phyloP scores from a whole-genome alignment of 2,797 vertebrate genomes.

The Hippopotamyrus pictus region DNA sequence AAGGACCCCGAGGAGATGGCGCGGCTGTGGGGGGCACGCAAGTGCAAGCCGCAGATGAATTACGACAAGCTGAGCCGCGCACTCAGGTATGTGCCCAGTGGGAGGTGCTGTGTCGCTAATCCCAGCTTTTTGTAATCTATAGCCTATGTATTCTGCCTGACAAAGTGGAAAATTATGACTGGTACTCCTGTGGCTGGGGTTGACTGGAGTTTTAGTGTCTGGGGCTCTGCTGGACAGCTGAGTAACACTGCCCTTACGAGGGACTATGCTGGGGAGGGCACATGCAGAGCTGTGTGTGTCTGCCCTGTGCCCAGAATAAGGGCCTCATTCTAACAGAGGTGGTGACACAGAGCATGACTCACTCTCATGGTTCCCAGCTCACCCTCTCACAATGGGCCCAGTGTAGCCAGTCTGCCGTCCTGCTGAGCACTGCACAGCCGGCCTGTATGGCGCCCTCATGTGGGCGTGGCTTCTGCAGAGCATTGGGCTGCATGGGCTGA shows the following conservation, averaged over 20 bases:
- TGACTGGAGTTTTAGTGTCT: not conserved
- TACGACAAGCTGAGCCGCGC: conserved; percentile 89
- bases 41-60: conserved; percentile 91
- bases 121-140: not conserved
- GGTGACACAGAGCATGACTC: conserved; percentile 7
- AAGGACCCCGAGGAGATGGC: conserved; percentile 89
- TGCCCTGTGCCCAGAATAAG: conserved; percentile 2
- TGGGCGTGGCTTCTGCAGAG: not conserved
- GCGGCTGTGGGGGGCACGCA: conserved; percentile 81
- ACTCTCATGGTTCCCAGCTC: conserved; percentile 2
- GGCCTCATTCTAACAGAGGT: not conserved
- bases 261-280: not conserved
- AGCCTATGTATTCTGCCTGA: not conserved
- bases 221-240: not conserved
- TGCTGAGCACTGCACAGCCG: not conserved
- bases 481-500: not conserved
- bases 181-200: not conserved
- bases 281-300: not conserved
- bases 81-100: conserved; percentile 61
- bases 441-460: not conserved
- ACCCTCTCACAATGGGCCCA: conserved; percentile 14
- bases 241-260: not conserved
- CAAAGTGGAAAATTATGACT: not conserved
- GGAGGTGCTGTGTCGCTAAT: conserved; percentile 1
- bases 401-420: conserved; percentile 9